Evolutionary conservation across 2,113 vertebrate species (phyloP).

Genomic region (Prochilodus magdalenae): DNA sequence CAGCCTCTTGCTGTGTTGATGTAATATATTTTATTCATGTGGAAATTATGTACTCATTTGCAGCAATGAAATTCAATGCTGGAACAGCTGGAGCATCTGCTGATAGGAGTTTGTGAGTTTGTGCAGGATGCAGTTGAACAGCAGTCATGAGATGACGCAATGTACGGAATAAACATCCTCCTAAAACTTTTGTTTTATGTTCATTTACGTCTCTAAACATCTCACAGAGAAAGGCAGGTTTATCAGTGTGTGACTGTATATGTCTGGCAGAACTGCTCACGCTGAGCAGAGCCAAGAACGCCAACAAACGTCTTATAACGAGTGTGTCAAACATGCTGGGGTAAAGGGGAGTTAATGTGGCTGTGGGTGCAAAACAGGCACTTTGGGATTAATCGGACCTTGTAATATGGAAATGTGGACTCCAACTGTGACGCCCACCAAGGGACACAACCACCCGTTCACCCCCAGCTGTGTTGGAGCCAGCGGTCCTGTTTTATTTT

Average conservation of each 20-base stretch:
- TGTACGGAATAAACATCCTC: neutral
- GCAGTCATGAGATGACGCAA: neutral
- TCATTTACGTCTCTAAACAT: neutral
- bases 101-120: neutral
- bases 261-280: slow-evolving; percentile 1
- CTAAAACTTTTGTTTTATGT: neutral
- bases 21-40: too few species aligned
- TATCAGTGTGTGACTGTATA: neutral
- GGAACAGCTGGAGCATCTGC: neutral
- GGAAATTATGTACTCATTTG: too few species aligned
- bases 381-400: slow-evolving; percentile 59
- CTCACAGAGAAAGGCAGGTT: neutral
- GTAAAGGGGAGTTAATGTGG: slow-evolving; percentile 40
- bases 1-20: too few species aligned
- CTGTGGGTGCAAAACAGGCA: slow-evolving; percentile 41
- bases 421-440: slow-evolving; percentile 58
- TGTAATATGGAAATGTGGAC: slow-evolving; percentile 68
- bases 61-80: too few species aligned
- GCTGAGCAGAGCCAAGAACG: neutral
- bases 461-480: slow-evolving; percentile 52
- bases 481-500: too few species aligned
- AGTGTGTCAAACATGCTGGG: neutral
- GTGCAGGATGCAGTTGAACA: neutral
- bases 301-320: neutral
- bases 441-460: slow-evolving; percentile 56